These are phyloP conservation scores for Cyclophora albipunctata DNA, from an alignment of 2,888 invertebrate species.

Conservation along the genomic window DNA sequence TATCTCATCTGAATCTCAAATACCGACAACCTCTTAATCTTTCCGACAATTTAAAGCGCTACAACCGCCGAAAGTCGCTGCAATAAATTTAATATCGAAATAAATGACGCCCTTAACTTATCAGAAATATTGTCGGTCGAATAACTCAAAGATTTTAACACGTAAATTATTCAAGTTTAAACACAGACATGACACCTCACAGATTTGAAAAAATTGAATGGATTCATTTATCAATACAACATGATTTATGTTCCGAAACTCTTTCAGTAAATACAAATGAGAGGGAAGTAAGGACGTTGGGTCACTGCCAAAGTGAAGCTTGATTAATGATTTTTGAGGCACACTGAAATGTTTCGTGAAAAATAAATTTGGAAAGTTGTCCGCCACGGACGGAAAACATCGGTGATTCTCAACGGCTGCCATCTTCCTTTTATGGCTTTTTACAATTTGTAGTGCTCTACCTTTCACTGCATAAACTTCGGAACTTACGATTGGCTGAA, in stretches of 20 bases:
- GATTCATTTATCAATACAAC: conserved; percentile 64
- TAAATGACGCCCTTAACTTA: conserved; percentile 44
- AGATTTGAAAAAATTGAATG: conserved; percentile 60
- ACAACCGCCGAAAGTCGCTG: conserved; percentile 29
- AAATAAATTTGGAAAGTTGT: conserved; percentile 54
- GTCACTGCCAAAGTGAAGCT: conserved; percentile 69
- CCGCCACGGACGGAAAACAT: conserved; percentile 19
- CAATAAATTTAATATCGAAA: conserved; percentile 40
- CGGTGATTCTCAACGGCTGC: conserved; percentile 8
- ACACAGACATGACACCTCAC: conserved; percentile 30
- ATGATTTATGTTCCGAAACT: conserved; percentile 68
- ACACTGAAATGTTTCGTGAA: conserved; percentile 50
- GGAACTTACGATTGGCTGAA: too few relatives aligned
- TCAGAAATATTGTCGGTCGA: conserved; percentile 40
- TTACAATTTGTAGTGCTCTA: conserved; percentile 12
- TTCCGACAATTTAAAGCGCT: conserved; percentile 32
- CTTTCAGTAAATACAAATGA: conserved; percentile 72
- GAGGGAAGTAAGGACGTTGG: conserved; percentile 64
- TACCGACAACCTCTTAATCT: conserved; percentile 24
- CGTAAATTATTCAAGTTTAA: conserved; percentile 32
- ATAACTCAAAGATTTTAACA: conserved; percentile 27
- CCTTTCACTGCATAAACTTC: conserved; percentile 5
- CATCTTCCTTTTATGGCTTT: conserved; percentile 11
- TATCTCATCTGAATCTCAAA: not conserved
- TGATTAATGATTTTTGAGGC: conserved; percentile 69